Percentiles rank a stretch among this genome's conserved stretches.
Evolutionary conservation across 2,797 vertebrate species (phyloP).

Genomic region (Parauchenoglanis punctatus): DNA sequence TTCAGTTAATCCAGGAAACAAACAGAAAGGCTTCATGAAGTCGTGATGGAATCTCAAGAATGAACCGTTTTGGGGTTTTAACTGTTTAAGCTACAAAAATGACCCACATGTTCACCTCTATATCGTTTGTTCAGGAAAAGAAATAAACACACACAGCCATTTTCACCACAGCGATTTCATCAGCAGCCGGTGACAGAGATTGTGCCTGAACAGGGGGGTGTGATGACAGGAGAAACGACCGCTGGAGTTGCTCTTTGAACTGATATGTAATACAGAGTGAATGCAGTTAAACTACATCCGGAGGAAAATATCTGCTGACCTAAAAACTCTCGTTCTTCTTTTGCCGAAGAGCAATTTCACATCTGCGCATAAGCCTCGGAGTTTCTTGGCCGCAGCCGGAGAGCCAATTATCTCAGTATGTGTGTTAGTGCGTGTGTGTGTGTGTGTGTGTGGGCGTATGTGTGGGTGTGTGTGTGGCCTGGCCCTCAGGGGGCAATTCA

Average conservation of each 20-base stretch:
- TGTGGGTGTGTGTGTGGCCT: slow-evolving; percentile 28
- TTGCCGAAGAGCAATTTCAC: slow-evolving; percentile 25
- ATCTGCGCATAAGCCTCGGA: slow-evolving; percentile 30
- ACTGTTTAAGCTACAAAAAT: not conserved
- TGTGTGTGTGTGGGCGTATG: not conserved
- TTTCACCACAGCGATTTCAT: not conserved
- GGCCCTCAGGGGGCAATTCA: slow-evolving; percentile 41
- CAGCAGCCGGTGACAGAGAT: not conserved
- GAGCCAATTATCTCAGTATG: slow-evolving; percentile 40
- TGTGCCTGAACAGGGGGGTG: not conserved
- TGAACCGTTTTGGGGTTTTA: not conserved
- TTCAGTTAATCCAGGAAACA: not conserved
- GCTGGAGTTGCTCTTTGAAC: not conserved
- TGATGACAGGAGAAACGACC: not conserved
- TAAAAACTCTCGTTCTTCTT: not conserved
- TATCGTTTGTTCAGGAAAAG: not conserved
- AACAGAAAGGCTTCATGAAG: not conserved
- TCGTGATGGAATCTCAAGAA: not conserved
- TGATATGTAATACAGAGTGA: not conserved
- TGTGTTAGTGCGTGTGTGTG: slow-evolving; percentile 18
- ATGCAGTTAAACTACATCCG: slow-evolving; percentile 4
- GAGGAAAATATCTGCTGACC: slow-evolving; percentile 5
- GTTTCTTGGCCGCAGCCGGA: slow-evolving; percentile 24
- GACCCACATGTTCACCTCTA: not conserved
- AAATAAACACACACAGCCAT: not conserved